These are phyloP conservation scores for Pseudomyrmex concolor DNA, from an alignment of 1,140 invertebrate genomes.

Conservation along the genomic window DNA sequence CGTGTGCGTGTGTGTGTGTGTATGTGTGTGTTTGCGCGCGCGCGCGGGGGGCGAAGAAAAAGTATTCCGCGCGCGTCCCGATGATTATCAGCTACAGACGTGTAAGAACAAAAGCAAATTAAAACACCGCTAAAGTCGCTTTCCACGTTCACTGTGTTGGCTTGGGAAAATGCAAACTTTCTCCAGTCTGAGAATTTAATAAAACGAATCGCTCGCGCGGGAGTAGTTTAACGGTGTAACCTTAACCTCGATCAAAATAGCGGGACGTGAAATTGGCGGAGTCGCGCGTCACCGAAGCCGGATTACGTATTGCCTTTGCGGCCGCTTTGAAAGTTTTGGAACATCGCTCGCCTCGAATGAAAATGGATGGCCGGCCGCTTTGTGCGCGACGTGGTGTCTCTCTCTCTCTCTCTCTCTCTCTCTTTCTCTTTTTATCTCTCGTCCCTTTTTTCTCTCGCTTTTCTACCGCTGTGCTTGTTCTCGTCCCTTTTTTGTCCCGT, in stretches of 20 bases:
- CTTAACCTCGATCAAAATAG: slow-evolving; percentile 65
- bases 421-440: too few species aligned
- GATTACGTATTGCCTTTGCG: slow-evolving; percentile 62
- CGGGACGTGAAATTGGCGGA: slow-evolving; percentile 61
- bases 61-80: background rate
- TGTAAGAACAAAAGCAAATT: slow-evolving; percentile 45
- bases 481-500: slow-evolving; percentile 60
- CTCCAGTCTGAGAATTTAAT: slow-evolving; percentile 56
- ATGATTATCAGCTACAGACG: slow-evolving; percentile 23
- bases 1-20: too few species aligned
- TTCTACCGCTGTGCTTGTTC: slow-evolving; percentile 44
- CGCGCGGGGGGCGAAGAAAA: background rate
- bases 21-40: too few species aligned
- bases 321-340: slow-evolving; percentile 56
- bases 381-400: slow-evolving; percentile 36
- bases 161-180: slow-evolving; percentile 49
- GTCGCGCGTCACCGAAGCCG: slow-evolving; percentile 36
- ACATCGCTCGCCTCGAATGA: slow-evolving; percentile 65
- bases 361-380: slow-evolving; percentile 65
- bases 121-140: slow-evolving; percentile 51
- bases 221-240: slow-evolving; percentile 61
- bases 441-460: slow-evolving; percentile 21
- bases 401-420: too few species aligned
- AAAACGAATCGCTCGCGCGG: slow-evolving; percentile 53
- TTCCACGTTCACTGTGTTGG: slow-evolving; percentile 33